Base-by-base conservation (phyloP, 2,888 invertebrate genomes). In the Phorcus lineatus region DNA sequence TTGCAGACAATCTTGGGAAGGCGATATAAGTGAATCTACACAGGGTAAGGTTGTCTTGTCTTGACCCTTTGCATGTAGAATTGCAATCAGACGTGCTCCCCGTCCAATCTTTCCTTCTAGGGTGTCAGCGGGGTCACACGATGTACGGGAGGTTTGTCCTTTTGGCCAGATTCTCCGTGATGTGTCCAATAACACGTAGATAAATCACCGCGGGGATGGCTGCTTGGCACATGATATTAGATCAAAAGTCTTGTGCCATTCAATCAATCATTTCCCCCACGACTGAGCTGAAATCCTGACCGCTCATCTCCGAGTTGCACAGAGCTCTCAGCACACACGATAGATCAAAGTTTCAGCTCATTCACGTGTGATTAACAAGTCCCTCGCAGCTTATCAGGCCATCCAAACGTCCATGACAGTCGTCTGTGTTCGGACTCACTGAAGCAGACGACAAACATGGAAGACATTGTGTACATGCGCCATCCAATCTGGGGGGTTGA, bases 361-460 rank as follows among this genome's bases (percentile, higher is more conserved):
- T 70, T 70, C 70, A 70, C 70, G 70, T 70, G 70, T 70, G 70
- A 70, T 70, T 31, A 70, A 70, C 70, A 70, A 70, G 70, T 70
- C 36, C 70, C 70, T 70, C 70, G 40, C 70, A 31, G 70, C 70
- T 70, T 70, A 70, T 70, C 70, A 70, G 70, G 36, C 36, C 31
- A 70, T 70, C 70, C 70, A 70, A 70, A 70, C 70, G 70, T 70
- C 70, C 70, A 36, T 40, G 70, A 70, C 70, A 70, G 70, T 40
- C 36, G 36, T 19, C 70, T 70, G 70, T 70, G 70, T 70, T 70
- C 70, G 70, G 70, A 70, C 19, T 70, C 70, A 70, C 36, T 40
- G 70, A 70, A 70, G 70, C 70, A 70, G 40, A 70, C 70, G 70
- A 70, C 70, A 70, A 70, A 70, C 70, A 70, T 70, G 70, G 36